Base-by-base conservation (phyloP, 1,140 invertebrate species). In the Lucilia sericata region DNA sequence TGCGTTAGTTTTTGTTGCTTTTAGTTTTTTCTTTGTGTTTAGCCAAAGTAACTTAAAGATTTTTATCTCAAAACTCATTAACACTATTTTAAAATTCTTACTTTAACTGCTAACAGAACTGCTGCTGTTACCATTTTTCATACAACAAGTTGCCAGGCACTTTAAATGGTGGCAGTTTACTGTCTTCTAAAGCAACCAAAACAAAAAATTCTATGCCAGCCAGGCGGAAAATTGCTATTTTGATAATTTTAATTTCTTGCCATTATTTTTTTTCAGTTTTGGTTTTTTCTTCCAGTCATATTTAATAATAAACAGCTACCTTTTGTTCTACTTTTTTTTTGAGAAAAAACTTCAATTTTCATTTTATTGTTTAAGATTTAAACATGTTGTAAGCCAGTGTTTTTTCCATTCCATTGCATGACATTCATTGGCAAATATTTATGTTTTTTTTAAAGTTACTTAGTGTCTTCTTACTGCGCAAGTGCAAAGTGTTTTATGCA, bases 221-320 rank as follows among this genome's bases (percentile, higher is more conserved):
- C 60, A 70, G 17, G 60, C 60, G 60, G 60, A 70, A 70, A 70
- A 70, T 70, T 70, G 60, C 19, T 70, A n/a, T 70, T 70, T 70
- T 70, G 60, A 70, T 70, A 70, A 70, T 19, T 70, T 70, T 70
- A 70, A 70, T 70, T 70, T 70, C 60, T 70, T 70, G 60, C 60
- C 60, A 70, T 70, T 70, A 70, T 70, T 8, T 42, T 42, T 10
- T 42, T 30, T 30, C 3, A 2, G 1, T 30, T 30, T 30, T 2
- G 25, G 1, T 30, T 30, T 30, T 42, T 42, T 42, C 10, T 70
- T 70, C 5, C 60, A 70, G 60, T 21, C 60, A 70, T 7, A 1
- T 70, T 7, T 4, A 70, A 19, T 70, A 70, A 70, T 70, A 70
- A 70, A 70, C 60, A 70, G 60, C 60, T 70, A 70, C 60, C 19